Conservation (phyloP, 2,797 vertebrate genomes). For the Todus mexicanus region DNA sequence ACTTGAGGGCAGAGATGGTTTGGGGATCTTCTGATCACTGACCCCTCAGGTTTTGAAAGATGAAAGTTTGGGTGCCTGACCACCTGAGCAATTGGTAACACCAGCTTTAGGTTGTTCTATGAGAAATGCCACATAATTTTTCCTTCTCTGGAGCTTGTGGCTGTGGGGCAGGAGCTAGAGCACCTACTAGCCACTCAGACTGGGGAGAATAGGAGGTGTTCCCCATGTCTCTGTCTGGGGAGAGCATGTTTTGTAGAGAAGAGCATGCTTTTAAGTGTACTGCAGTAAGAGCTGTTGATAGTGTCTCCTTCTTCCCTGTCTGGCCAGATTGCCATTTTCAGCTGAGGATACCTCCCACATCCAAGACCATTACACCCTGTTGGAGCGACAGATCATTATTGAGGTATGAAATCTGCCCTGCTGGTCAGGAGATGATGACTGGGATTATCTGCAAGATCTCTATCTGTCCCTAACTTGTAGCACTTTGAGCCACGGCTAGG, state of each 20-base stretch:
- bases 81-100: background rate
- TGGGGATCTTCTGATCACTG: background rate
- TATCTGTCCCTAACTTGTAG: background rate
- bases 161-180: background rate
- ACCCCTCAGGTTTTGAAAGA: background rate
- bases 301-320: constrained; percentile 40
- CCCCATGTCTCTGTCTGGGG: background rate
- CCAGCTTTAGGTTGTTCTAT: background rate
- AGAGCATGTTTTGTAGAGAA: background rate
- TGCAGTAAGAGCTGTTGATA: background rate
- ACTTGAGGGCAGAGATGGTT: background rate
- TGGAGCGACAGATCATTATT: constrained; percentile 95
- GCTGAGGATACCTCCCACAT: constrained; percentile 84
- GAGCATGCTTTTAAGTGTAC: background rate
- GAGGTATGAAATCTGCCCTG: constrained; percentile 78
- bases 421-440: background rate
- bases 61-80: background rate
- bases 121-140: background rate
- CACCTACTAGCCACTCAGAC: background rate
- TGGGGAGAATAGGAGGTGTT: background rate
- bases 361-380: constrained; percentile 90
- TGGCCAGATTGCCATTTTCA: constrained; percentile 82
- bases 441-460: background rate
- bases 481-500: background rate
- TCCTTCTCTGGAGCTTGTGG: background rate